Base-by-base conservation (phyloP, 1,140 invertebrate genomes). In the Diplogasteroides magnus region DNA sequence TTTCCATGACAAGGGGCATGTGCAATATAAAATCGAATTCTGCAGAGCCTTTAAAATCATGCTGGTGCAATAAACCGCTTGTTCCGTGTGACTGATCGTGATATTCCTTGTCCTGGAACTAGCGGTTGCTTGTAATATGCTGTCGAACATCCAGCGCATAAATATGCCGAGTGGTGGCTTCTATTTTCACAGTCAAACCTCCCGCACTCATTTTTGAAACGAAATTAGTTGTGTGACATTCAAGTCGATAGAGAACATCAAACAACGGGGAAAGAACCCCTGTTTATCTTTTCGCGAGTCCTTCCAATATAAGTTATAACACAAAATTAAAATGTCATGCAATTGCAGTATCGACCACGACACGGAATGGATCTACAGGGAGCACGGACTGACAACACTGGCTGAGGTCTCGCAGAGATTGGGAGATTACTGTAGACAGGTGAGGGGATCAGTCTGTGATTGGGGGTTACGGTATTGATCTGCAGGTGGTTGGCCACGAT, bases 361-460 rank as follows among this genome's bases (percentile, higher is more conserved):
- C 1, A 87, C 91, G 27, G 92, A 96, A 79, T 97, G 91, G 79
- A 89, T 97, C 72, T 97, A 97, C 79, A 95, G 95, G 83, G 93
- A 97, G 82, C 93, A 93, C 0, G 94, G 95, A 84, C 87, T 97
- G 1, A 97, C 94, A 1, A 90, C 91, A 1, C 85, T 97, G 2
- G 90, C 92, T 69, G 94, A 97, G 85, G 91, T 64, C 29, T 61
- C 65, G 0, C 60, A 67, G 1, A 29, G 61, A 32, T 55, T 72
- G 19, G 61, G 63, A 27, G 70, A 67, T 23, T 62, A 67, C 11
- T 72, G 70, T 28, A 25, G 37, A 56, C 13, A 2, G 64, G 31
- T 56, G 62, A 66, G 59, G n/a, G 37, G 37, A 48, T 48, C 19
- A 19, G 19, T 48, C 19, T 11, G 19, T 48, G 6, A 19, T 11